These are phyloP conservation scores for Diarsia dahlii DNA, from an alignment of 2,888 invertebrate species.

Conservation along the genomic window DNA sequence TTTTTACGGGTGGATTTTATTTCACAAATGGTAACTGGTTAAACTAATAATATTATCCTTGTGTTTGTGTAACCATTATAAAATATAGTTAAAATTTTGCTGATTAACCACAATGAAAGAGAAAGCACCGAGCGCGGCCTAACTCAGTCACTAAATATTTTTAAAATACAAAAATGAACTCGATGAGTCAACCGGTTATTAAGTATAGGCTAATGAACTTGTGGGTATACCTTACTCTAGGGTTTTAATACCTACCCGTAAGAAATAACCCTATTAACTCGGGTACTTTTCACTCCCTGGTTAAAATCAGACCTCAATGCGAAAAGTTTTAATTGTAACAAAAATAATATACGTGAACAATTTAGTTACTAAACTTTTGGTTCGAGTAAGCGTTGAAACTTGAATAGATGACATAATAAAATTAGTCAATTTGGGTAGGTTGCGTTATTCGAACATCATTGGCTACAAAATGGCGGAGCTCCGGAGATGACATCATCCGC, in stretches of 20 bases:
- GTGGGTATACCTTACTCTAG: too few species aligned
- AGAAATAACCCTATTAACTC: too few species aligned
- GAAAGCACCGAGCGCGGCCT: background rate
- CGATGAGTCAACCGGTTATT: too few species aligned
- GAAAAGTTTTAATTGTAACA: background rate
- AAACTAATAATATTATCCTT: background rate
- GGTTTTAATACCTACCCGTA: too few species aligned
- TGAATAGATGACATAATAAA: background rate
- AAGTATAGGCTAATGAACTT: too few species aligned
- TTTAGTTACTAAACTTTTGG: background rate
- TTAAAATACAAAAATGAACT: too few species aligned
- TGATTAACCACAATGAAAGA: background rate
- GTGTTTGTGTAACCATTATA: background rate
- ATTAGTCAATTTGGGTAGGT: slow-evolving; percentile 3
- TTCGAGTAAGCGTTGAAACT: background rate
- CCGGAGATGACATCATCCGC: slow-evolving; percentile 83
- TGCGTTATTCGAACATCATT: slow-evolving; percentile 57
- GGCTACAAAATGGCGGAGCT: slow-evolving; percentile 78
- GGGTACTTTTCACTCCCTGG: background rate
- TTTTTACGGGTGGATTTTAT: too few species aligned
- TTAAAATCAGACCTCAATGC: background rate
- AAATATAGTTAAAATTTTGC: background rate
- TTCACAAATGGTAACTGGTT: background rate
- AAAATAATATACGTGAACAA: background rate
- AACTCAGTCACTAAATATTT: too few species aligned